Percentiles rank a stretch among this genome's conserved stretches.
phyloP scores from a whole-genome alignment of 1,140 invertebrate species.

The Agraylea sexmaculata region DNA sequence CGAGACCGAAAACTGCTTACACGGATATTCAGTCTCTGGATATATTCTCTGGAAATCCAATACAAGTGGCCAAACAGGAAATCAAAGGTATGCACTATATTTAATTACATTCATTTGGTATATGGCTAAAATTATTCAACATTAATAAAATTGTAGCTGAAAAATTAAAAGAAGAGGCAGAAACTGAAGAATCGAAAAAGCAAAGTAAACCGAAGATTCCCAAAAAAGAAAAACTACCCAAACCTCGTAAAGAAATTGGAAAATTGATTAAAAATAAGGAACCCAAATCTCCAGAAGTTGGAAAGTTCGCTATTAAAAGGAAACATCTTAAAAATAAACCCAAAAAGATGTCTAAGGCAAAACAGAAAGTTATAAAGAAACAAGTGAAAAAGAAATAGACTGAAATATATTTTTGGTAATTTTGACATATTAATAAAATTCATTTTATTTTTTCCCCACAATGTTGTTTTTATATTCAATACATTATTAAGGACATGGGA shows the following conservation, averaged over 20 bases:
- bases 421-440: neutral
- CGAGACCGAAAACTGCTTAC: slow-evolving; percentile 59
- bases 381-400: slow-evolving; percentile 14
- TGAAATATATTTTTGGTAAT: no score
- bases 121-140: slow-evolving; percentile 4
- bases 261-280: no score
- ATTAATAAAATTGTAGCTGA: neutral
- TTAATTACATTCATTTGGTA: neutral
- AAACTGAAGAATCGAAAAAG: slow-evolving; percentile 3
- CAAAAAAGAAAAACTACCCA: slow-evolving; percentile 2
- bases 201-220: slow-evolving; percentile 8
- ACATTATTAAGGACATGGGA: no score
- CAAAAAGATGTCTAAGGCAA: slow-evolving; percentile 22
- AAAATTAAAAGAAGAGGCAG: neutral
- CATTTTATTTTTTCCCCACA: neutral
- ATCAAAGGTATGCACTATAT: slow-evolving; percentile 21
- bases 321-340: slow-evolving; percentile 37
- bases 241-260: no score
- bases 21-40: slow-evolving; percentile 38
- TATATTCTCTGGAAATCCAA: slow-evolving; percentile 35
- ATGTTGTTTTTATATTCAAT: neutral
- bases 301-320: slow-evolving; percentile 28
- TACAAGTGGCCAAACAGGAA: slow-evolving; percentile 32
- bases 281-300: no score
- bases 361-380: slow-evolving; percentile 27